Base-by-base conservation (phyloP, 2,888 invertebrate genomes). In the Pasiphila rectangulata region DNA sequence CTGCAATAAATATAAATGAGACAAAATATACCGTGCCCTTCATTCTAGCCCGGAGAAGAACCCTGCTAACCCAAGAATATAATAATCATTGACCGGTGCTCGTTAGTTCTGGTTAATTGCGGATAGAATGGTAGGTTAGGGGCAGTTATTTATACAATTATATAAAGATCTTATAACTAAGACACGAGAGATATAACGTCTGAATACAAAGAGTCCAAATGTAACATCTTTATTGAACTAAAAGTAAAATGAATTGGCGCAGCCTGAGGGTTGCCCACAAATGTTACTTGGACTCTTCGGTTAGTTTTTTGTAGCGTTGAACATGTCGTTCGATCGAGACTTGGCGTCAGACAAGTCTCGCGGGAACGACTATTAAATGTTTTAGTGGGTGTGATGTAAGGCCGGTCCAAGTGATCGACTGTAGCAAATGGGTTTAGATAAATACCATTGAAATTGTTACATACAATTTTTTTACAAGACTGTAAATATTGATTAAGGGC, bases 301-400 rank as follows among this genome's bases (percentile, higher is more conserved):
- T n/a, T 9, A 15, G 1, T 29, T 5, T 10, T 25, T 4, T 1
- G 6, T 37, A 19, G 13, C 17, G 17, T 30, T 23, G 5, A 17
- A 23, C n/a, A 20, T 19, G 19, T 39, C 7, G 12, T 13, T 29
- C 27, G 10, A 10, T 9, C n/a, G 30, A 30, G 19, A 37, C 37
- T 36, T 1, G 5, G 29, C 15, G 15, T 16, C n/a, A n/a, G 30
- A n/a, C n/a, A 17, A 34, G 41, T 42, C 23, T 23, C 17, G 30
- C n/a, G 17, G 12, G 24, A 16, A 21, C 23, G 24, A 25, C 3
- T 19, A 21, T 6, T 35, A 12, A 91, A 91, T 91, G 96, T 13
- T 46, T n/a, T n/a, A n/a, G 47, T 44, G 62, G 59, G 3, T 54
- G 55, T 75, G 94, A n/a, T n/a, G n/a, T n/a, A n/a, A n/a, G n/a